Percentiles rank a stretch among this genome's conserved stretches.
Evolutionary conservation across 2,797 vertebrate species (phyloP).

Genomic region (Anolis apletophallus): DNA sequence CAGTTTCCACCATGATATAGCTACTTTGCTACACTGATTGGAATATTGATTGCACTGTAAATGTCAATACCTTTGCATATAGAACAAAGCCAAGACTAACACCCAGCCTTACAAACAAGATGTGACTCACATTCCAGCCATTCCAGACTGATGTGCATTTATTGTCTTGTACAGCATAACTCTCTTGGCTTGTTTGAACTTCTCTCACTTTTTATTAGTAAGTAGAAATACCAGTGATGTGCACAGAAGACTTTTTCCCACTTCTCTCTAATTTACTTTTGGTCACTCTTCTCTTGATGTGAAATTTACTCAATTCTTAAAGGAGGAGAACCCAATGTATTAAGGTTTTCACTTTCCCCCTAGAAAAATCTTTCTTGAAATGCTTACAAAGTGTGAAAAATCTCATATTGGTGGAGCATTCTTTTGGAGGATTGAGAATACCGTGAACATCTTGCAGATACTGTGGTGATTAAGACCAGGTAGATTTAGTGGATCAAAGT

Average conservation of each 20-base stretch:
- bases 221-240: not conserved
- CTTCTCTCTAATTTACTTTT: not conserved
- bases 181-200: constrained; percentile 10
- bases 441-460: no score
- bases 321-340: no score
- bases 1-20: constrained; percentile 16
- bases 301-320: no score
- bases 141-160: constrained; percentile 20
- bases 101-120: not conserved
- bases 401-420: no score
- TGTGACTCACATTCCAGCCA: constrained; percentile 15
- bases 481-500: no score
- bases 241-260: constrained; percentile 21
- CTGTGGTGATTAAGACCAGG: no score
- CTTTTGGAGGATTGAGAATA: no score
- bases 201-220: constrained; percentile 9
- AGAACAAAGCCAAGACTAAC: constrained; percentile 26
- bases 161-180: not conserved
- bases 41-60: constrained; percentile 34
- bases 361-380: no score
- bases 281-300: not conserved
- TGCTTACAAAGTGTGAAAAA: no score
- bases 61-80: constrained; percentile 44
- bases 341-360: no score
- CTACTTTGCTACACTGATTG: constrained; percentile 42